These are phyloP conservation scores for Scaptomyza graminum DNA, from an alignment of 1,140 invertebrate genomes.

Conservation along the genomic window DNA sequence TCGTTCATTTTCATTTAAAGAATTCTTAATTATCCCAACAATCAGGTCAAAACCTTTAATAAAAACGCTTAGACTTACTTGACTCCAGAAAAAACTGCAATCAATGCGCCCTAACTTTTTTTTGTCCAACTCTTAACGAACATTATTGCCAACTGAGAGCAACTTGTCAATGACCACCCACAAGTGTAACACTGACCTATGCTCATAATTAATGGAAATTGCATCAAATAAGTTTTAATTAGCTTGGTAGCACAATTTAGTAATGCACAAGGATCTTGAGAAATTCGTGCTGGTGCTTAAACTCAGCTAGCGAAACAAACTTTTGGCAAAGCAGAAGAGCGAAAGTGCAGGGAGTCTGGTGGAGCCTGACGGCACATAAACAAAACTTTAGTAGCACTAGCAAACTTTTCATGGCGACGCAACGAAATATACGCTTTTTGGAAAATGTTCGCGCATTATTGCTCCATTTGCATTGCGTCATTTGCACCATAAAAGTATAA, in stretches of 20 bases:
- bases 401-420: slow-evolving; percentile 7
- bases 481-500: slow-evolving; percentile 39
- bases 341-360: slow-evolving; percentile 31
- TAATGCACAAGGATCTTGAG: slow-evolving; percentile 10
- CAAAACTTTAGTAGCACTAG: slow-evolving; percentile 45
- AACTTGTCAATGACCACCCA: too few relatives aligned
- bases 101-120: too few relatives aligned
- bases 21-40: too few relatives aligned
- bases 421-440: slow-evolving; percentile 21
- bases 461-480: slow-evolving; percentile 74
- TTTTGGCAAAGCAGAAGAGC: slow-evolving; percentile 23
- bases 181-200: slow-evolving; percentile 28
- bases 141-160: too few relatives aligned
- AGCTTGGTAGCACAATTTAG: slow-evolving; percentile 36
- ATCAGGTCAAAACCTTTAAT: too few relatives aligned
- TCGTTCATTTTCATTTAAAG: too few relatives aligned
- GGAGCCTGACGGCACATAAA: slow-evolving; percentile 24
- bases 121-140: not conserved
- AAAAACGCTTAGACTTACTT: too few relatives aligned
- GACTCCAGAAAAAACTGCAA: too few relatives aligned
- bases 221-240: slow-evolving; percentile 69
- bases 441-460: slow-evolving; percentile 59
- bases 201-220: slow-evolving; percentile 48
- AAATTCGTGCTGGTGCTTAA: slow-evolving; percentile 25
- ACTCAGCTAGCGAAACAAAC: slow-evolving; percentile 21